These are phyloP conservation scores for Pectinophora gossypiella DNA, from an alignment of 1,140 invertebrate genomes.

Conservation along the genomic window DNA sequence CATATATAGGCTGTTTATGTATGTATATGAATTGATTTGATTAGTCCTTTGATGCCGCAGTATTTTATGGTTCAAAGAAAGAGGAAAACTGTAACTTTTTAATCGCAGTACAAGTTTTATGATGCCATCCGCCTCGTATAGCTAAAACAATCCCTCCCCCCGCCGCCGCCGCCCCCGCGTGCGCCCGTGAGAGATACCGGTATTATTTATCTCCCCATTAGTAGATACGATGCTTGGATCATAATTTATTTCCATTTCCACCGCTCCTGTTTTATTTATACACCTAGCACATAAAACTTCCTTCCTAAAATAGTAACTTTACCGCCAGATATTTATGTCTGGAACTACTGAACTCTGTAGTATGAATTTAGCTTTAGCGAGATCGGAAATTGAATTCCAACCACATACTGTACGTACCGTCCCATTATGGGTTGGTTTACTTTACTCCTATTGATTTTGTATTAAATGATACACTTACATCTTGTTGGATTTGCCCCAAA, in stretches of 20 bases:
- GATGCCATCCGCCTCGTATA: too few relatives aligned
- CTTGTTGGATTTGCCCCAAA: too few relatives aligned
- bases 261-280: neutral
- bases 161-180: too few relatives aligned
- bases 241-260: constrained; percentile 3
- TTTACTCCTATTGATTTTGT: constrained; percentile 3
- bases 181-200: neutral
- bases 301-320: constrained; percentile 1
- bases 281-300: neutral
- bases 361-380: constrained; percentile 36
- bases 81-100: too few relatives aligned
- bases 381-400: constrained; percentile 41
- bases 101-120: too few relatives aligned
- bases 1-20: too few relatives aligned
- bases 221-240: neutral
- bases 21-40: too few relatives aligned
- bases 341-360: constrained; percentile 29
- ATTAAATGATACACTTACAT: neutral
- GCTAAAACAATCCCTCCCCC: too few relatives aligned
- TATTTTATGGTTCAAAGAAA: too few relatives aligned
- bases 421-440: constrained; percentile 13
- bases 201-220: constrained; percentile 5
- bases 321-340: constrained; percentile 22
- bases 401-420: constrained; percentile 19
- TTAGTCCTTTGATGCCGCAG: too few relatives aligned